phyloP scores from a whole-genome alignment of 1,140 invertebrate genomes.

The Propsilocerus akamusi region DNA sequence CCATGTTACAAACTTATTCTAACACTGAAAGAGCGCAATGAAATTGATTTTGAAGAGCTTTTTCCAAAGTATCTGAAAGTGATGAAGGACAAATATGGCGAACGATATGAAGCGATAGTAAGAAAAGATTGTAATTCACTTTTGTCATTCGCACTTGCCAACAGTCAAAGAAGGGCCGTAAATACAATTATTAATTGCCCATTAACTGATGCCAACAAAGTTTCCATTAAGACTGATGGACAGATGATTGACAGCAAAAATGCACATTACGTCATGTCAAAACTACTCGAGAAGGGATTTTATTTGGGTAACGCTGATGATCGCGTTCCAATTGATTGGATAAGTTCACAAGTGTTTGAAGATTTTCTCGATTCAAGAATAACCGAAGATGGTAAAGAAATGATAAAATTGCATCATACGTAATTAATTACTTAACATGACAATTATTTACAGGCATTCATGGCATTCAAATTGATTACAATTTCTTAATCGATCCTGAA shows the following conservation, averaged over 20 bases:
- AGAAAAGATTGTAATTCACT: neutral
- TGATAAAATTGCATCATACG: neutral
- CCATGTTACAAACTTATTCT: neutral
- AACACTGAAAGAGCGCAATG: neutral
- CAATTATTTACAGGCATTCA: neutral
- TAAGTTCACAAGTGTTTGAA: neutral
- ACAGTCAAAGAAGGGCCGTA: neutral
- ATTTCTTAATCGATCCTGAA: neutral
- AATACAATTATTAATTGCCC: neutral
- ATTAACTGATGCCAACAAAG: neutral
- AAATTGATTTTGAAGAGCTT: neutral
- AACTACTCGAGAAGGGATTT: neutral
- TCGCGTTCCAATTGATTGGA: neutral
- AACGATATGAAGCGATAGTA: neutral
- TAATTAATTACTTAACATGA: neutral
- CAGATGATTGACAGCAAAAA: neutral
- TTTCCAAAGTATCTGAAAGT: neutral
- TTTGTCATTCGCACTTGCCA: neutral
- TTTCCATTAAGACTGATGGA: neutral
- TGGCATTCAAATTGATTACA: neutral
- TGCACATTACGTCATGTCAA: neutral
- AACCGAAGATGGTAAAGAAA: neutral
- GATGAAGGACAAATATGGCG: neutral
- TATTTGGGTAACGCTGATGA: neutral
- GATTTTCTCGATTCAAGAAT: neutral